Evolutionary conservation across 2,797 vertebrate genomes (phyloP), one percentile per base, ranked within the genome.

Genomic region (Aldrovandia affinis): DNA sequence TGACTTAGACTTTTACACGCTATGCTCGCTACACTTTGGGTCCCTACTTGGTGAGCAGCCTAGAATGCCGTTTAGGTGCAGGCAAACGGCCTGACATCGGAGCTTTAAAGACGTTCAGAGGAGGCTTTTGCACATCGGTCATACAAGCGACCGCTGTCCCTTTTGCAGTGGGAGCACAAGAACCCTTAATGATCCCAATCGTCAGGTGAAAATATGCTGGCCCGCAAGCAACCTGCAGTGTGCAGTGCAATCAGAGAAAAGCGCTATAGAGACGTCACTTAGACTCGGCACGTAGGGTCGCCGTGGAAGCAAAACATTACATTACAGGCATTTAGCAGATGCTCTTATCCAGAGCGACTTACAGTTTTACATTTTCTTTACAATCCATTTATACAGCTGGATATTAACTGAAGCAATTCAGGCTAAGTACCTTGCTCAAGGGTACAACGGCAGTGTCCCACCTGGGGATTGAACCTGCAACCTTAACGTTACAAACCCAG

Each of bases 301-400:
- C 36, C 0, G 2, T 83, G 42, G 57, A 83, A 82, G 81, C 83
- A 63, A 36, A 86, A 87, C 61, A 68, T 89, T 90, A 90, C 86
- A 85, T 84, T 87, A 88, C 91, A 93, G 77, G 80, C 86, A 89
- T n/a, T n/a, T n/a, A n/a, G n/a, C n/a, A n/a, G n/a, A n/a, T n/a
- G n/a, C n/a, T n/a, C n/a, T n/a, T n/a, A n/a, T n/a, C n/a, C n/a
- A n/a, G n/a, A n/a, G n/a, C n/a, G n/a, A n/a, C n/a, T n/a, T n/a
- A n/a, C n/a, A n/a, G n/a, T n/a, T n/a, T n/a, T n/a, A n/a, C n/a
- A n/a, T n/a, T n/a, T n/a, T n/a, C n/a, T n/a, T n/a, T n/a, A n/a
- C n/a, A n/a, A n/a, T n/a, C n/a, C n/a, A n/a, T n/a, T n/a, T n/a
- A n/a, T n/a, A n/a, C n/a, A n/a, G n/a, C n/a, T n/a, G n/a, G n/a